Conservation (phyloP, 2,888 invertebrate genomes). For the Zootermopsis nevadensis region DNA sequence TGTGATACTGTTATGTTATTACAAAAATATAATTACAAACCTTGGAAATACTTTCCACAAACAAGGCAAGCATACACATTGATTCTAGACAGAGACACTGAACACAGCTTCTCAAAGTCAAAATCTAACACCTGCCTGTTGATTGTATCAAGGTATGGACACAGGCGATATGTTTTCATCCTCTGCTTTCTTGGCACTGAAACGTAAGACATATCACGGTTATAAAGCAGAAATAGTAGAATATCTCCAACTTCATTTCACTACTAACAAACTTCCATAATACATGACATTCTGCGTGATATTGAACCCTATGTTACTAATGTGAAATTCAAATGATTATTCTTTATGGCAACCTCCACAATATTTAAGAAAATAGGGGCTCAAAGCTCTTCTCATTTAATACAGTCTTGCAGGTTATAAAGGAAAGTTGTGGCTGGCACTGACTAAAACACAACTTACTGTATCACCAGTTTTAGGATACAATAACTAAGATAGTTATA, state of each 20-base stretch:
- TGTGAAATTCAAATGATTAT: too few relatives aligned
- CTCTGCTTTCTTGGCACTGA: slow-evolving; percentile 44
- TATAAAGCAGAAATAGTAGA: not conserved
- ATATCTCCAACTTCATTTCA: not conserved
- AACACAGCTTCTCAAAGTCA: slow-evolving; percentile 99
- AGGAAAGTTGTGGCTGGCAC: too few relatives aligned
- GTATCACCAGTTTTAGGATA: too few relatives aligned
- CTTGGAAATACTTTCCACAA: slow-evolving; percentile 97
- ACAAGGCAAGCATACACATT: slow-evolving; percentile 99
- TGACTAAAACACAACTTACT: too few relatives aligned
- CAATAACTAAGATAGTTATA: too few relatives aligned
- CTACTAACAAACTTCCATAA: not conserved
- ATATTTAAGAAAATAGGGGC: too few relatives aligned
- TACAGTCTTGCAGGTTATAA: too few relatives aligned
- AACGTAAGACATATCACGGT: slow-evolving; percentile 20
- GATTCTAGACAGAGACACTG: slow-evolving; percentile 96
- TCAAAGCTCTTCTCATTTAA: too few relatives aligned
- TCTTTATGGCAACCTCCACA: too few relatives aligned
- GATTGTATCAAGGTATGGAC: slow-evolving; percentile 98
- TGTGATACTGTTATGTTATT: not conserved
- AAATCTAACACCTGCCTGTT: slow-evolving; percentile 97
- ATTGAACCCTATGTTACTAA: too few relatives aligned
- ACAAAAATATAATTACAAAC: slow-evolving; percentile 57
- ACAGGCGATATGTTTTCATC: slow-evolving; percentile 68
- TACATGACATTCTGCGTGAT: too few relatives aligned